These are phyloP conservation scores for Chiloscyllium punctatum DNA, from an alignment of 2,797 vertebrate genomes.

Conservation along the genomic window DNA sequence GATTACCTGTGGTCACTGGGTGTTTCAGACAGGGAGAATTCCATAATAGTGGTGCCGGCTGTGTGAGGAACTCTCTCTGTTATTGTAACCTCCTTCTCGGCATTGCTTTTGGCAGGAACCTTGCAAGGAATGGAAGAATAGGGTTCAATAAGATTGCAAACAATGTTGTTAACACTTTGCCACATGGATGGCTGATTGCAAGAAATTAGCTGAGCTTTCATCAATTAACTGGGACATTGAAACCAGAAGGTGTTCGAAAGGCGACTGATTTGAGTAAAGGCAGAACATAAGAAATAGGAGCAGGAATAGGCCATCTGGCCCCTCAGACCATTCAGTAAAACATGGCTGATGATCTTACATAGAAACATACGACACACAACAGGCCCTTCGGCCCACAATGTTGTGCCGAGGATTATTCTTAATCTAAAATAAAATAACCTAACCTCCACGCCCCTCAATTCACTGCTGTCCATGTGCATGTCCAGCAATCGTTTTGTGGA, in stretches of 20 bases:
- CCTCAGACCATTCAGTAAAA: no score
- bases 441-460: no score
- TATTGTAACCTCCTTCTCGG: background rate
- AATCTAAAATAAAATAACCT: no score
- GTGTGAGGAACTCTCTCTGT: background rate
- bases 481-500: no score
- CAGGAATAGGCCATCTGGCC: no score
- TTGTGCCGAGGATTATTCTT: no score
- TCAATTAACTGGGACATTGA: background rate
- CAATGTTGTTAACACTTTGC: background rate
- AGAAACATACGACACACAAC: no score
- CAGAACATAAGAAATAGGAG: no score
- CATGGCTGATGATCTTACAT: no score
- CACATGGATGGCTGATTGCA: background rate
- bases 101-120: background rate
- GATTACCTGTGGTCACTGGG: background rate
- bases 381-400: no score
- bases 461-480: no score
- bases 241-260: background rate
- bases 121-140: background rate
- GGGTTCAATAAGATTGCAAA: background rate
- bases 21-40: background rate
- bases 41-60: background rate
- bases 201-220: background rate
- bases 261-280: background rate